phyloP scores from a whole-genome alignment of 2,113 vertebrate species.

The Climacteris rufus region DNA sequence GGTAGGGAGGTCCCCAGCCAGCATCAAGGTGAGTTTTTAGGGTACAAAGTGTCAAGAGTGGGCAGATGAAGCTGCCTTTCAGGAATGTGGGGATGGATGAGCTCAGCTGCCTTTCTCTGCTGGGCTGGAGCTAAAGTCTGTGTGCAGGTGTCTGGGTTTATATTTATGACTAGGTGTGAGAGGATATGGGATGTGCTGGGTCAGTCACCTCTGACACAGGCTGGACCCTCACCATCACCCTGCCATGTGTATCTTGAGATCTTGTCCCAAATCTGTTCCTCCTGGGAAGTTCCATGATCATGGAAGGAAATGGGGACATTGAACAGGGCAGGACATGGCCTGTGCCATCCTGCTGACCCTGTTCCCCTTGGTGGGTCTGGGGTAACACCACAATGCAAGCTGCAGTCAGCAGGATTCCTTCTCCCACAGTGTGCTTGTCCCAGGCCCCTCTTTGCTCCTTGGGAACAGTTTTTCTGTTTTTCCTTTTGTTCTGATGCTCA shows the following conservation, averaged over 20 bases:
- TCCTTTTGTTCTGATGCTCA: background rate
- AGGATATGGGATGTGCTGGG: background rate
- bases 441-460: background rate
- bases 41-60: background rate
- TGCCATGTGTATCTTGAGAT: background rate
- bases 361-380: background rate
- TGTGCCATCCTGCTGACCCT: background rate
- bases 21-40: background rate
- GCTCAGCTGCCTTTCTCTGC: background rate
- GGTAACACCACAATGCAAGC: background rate
- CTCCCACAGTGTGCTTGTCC: background rate
- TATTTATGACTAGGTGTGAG: background rate
- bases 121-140: background rate
- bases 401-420: background rate
- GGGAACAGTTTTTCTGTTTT: background rate
- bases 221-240: background rate
- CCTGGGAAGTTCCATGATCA: fast-evolving
- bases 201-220: background rate
- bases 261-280: background rate
- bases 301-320: background rate
- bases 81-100: background rate
- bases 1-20: background rate
- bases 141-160: background rate
- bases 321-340: background rate
- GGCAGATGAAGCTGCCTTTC: background rate